Conservation (phyloP, 2,888 invertebrate genomes). For the Gisinianus flammeolus region DNA sequence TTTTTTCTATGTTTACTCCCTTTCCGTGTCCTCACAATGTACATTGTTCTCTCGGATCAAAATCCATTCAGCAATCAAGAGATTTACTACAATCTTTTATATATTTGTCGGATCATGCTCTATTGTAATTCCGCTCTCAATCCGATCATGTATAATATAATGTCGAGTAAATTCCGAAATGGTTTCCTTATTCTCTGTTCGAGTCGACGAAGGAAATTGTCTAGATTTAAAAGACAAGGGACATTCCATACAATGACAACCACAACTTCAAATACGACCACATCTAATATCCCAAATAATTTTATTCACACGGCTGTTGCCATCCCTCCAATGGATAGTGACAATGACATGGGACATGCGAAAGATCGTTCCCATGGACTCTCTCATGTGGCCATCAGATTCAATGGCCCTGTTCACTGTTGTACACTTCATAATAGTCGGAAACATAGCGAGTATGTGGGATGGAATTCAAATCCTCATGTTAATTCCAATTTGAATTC, state of each 20-base stretch:
- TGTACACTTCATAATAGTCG: too few relatives aligned
- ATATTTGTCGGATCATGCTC: constrained; percentile 84
- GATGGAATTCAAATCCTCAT: too few relatives aligned
- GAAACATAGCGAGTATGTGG: too few relatives aligned
- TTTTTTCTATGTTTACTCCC: constrained; percentile 90
- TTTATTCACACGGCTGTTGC: constrained; percentile 40
- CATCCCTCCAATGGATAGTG: too few relatives aligned
- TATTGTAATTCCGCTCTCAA: constrained; percentile 90
- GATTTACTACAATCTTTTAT: constrained; percentile 79
- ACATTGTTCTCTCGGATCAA: constrained; percentile 79
- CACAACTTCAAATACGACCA: constrained; percentile 42
- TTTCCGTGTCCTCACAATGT: constrained; percentile 83
- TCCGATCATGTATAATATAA: constrained; percentile 87
- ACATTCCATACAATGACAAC: constrained; percentile 57
- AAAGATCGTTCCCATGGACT: not conserved
- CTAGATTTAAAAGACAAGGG: constrained; percentile 53
- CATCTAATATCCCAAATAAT: constrained; percentile 51
- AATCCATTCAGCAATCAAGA: constrained; percentile 75
- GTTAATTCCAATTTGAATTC: too few relatives aligned
- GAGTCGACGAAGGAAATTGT: constrained; percentile 50
- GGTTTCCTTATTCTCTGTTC: constrained; percentile 72
- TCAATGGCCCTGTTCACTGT: too few relatives aligned
- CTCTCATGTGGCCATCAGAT: too few relatives aligned
- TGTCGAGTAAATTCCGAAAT: constrained; percentile 87
- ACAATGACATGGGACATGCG: too few relatives aligned